A percentile compares a stretch with the other conserved stretches of the same genome.
These are phyloP conservation scores for Drosophila chauvacae DNA, from an alignment of 1,140 invertebrate genomes.

Conservation along the genomic window DNA sequence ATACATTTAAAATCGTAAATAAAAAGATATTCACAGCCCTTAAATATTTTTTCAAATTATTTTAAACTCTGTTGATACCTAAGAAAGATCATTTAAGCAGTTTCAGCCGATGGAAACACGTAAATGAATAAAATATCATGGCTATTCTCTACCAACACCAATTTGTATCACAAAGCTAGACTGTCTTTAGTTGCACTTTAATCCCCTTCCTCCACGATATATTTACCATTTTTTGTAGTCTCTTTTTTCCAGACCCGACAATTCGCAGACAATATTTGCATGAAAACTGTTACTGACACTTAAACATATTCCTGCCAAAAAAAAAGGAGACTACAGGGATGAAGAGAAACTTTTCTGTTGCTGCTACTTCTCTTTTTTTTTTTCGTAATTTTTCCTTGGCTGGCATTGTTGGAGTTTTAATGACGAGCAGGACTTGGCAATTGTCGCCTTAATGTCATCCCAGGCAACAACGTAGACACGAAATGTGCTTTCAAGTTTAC, in stretches of 20 bases:
- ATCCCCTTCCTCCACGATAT: slow-evolving; percentile 17
- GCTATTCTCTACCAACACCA: background rate
- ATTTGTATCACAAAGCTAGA: background rate
- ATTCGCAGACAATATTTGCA: slow-evolving; percentile 77
- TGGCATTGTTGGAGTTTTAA: slow-evolving; percentile 76
- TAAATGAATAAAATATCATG: background rate
- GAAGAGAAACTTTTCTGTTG: slow-evolving; percentile 39
- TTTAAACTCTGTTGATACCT: too few species aligned
- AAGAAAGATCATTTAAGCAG: too few species aligned
- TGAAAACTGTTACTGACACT: slow-evolving; percentile 81
- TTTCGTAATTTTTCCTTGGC: slow-evolving; percentile 52
- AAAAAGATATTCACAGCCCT: too few species aligned
- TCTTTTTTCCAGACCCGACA: slow-evolving; percentile 26
- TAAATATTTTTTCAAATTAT: too few species aligned
- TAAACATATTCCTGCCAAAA: slow-evolving; percentile 75
- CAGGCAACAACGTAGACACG: slow-evolving; percentile 59
- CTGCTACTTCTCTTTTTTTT: slow-evolving; percentile 49
- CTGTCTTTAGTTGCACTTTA: slow-evolving; percentile 14
- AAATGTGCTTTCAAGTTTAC: slow-evolving; percentile 57
- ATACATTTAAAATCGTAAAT: too few species aligned
- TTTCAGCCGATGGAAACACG: background rate
- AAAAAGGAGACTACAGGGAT: slow-evolving; percentile 28
- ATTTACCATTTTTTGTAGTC: slow-evolving; percentile 19
- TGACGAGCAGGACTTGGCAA: slow-evolving; percentile 67
- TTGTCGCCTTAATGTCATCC: slow-evolving; percentile 75